Percentiles rank a stretch among this genome's conserved stretches.
Conservation (phyloP, 1,140 invertebrate genomes). For the Euura saliciscinereae region DNA sequence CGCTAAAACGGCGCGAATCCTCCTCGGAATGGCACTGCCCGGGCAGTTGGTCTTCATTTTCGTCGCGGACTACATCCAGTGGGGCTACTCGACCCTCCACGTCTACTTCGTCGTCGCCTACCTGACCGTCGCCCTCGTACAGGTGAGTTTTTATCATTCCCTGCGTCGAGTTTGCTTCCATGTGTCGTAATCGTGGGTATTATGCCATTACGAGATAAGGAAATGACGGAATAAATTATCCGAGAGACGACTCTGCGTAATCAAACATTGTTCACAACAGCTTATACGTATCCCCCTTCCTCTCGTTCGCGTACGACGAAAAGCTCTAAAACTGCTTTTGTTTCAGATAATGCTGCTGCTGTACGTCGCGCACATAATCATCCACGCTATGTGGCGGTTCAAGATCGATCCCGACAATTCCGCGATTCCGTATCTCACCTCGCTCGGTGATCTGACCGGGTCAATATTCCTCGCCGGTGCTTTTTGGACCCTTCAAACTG, state of each 20-base stretch:
- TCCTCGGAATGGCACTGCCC: constrained; percentile 86
- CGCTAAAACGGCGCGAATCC: constrained; percentile 82
- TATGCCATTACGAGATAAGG: too few relatives aligned
- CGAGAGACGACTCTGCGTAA: too few relatives aligned
- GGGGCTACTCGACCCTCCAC: constrained; percentile 64
- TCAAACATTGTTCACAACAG: too few relatives aligned
- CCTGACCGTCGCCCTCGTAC: constrained; percentile 68
- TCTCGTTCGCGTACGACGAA: too few relatives aligned
- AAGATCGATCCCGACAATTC: constrained; percentile 96
- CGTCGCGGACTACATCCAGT: constrained; percentile 75
- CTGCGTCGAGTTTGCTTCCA: too few relatives aligned
- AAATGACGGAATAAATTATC: too few relatives aligned
- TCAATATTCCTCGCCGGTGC: constrained; percentile 83
- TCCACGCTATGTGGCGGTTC: constrained; percentile 88
- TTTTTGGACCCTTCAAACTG: constrained; percentile 79
- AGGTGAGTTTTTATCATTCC: constrained; percentile 54
- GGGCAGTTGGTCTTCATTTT: constrained; percentile 92
- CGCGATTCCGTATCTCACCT: constrained; percentile 95
- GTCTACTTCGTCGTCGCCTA: constrained; percentile 71
- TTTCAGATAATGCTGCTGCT: constrained; percentile 79
- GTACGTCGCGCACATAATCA: constrained; percentile 85
- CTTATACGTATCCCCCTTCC: too few relatives aligned
- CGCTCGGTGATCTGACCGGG: constrained; percentile 91
- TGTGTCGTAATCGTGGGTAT: too few relatives aligned
- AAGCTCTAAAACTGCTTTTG: neutral